Percentiles rank a stretch among this genome's conserved stretches.
Evolutionary conservation across 2,888 invertebrate species (phyloP).

Genomic region (Celastrina argiolus): DNA sequence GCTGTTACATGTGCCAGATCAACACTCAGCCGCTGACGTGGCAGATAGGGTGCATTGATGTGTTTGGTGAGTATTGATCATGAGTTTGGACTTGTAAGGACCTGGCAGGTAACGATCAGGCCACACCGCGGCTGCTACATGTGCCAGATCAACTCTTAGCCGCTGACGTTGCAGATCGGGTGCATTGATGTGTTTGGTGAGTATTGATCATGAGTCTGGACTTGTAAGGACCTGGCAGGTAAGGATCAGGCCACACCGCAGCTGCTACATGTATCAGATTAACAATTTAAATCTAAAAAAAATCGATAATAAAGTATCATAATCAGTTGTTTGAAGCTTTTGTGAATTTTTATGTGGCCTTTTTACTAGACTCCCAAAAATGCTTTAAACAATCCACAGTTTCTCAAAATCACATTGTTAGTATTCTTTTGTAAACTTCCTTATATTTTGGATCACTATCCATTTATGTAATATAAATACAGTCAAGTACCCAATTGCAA

Average conservation of each 20-base stretch:
- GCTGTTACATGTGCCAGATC: constrained; percentile 95
- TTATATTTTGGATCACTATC: no score
- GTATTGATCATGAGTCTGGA: constrained; percentile 89
- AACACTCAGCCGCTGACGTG: constrained; percentile 92
- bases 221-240: constrained; percentile 90
- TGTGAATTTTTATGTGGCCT: no score
- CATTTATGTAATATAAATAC: no score
- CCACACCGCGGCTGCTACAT: constrained; percentile 92
- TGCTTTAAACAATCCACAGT: no score
- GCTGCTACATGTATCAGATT: constrained; percentile 95
- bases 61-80: constrained; percentile 89
- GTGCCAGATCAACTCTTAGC: constrained; percentile 93
- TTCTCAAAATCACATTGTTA: no score
- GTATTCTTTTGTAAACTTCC: no score
- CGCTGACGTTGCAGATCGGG: constrained; percentile 91
- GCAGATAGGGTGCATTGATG: constrained; percentile 91
- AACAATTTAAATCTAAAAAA: no score
- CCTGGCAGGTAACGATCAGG: constrained; percentile 91
- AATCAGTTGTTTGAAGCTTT: no score
- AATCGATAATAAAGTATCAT: no score
- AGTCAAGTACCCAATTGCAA: no score
- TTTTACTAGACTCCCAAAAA: no score
- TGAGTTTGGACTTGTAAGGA: constrained; percentile 89
- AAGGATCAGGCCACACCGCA: constrained; percentile 88
- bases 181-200: constrained; percentile 93